A percentile compares a stretch with the other conserved stretches of the same genome.
Conservation (phyloP, 2,113 vertebrate species). For the Seriola aureovittata region DNA sequence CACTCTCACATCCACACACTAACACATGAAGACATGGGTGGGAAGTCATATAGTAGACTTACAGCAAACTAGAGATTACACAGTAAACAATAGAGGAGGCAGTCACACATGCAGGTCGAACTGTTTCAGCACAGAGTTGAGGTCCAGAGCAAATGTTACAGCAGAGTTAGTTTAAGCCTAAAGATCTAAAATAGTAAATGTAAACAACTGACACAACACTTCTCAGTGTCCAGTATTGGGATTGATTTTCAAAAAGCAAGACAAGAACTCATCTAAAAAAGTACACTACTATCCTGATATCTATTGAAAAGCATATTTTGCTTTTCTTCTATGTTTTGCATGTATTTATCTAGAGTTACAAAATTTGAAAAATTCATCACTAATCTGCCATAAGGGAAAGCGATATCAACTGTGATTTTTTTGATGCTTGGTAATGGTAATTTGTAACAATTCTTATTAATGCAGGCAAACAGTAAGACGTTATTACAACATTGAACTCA, state of each 20-base stretch:
- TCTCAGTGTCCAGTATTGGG: slow-evolving; percentile 17
- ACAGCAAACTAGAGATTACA: slow-evolving; percentile 53
- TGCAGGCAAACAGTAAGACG: background rate
- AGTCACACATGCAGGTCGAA: slow-evolving; percentile 75
- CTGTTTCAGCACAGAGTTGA: slow-evolving; percentile 46
- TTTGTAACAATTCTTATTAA: background rate
- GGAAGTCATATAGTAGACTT: slow-evolving; percentile 34
- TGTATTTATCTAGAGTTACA: background rate
- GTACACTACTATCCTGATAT: background rate
- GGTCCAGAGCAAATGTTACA: slow-evolving; percentile 39
- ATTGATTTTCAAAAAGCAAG: background rate
- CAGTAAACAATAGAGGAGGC: slow-evolving; percentile 40
- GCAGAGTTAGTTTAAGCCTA: slow-evolving; percentile 27
- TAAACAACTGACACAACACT: background rate
- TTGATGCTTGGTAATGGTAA: background rate
- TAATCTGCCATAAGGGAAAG: background rate
- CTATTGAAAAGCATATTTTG: background rate
- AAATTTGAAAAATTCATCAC: background rate
- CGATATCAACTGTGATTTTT: background rate
- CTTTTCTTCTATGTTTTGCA: background rate
- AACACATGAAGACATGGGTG: slow-evolving; percentile 59
- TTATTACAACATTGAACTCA: background rate
- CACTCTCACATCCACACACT: slow-evolving; percentile 51
- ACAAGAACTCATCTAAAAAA: slow-evolving; percentile 18
- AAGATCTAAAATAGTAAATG: background rate